These are phyloP conservation scores for Perithous albicinctus DNA, from an alignment of 2,888 invertebrate genomes.

Conservation along the genomic window DNA sequence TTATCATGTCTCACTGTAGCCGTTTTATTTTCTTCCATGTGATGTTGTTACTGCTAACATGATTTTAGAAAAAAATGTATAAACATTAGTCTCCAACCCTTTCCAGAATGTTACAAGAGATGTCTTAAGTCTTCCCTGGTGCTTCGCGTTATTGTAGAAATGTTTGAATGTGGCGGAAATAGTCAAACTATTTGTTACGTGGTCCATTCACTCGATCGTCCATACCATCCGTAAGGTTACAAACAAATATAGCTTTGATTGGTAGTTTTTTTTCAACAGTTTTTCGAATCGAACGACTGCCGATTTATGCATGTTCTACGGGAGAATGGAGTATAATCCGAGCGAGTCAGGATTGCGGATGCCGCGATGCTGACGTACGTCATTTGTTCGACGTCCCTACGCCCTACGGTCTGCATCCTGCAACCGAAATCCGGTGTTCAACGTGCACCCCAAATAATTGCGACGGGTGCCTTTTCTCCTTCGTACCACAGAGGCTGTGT, in stretches of 20 bases:
- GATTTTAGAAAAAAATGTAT: background rate
- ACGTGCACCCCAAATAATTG: conserved; percentile 79
- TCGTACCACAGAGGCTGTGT: conserved; percentile 24
- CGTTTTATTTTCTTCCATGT: background rate
- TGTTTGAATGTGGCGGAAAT: background rate
- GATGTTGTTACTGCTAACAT: background rate
- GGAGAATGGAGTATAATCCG: conserved; percentile 3
- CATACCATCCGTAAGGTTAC: background rate
- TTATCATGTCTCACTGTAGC: conserved; percentile 66
- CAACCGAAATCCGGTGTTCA: conserved; percentile 64
- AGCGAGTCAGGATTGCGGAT: conserved; percentile 34
- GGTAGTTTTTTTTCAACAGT: conserved; percentile 11
- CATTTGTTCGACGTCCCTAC: conserved; percentile 77
- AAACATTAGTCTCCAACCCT: background rate
- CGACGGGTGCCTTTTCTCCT: conserved; percentile 76
- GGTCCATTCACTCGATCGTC: background rate
- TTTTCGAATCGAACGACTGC: conserved; percentile 12
- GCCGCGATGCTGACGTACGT: conserved; percentile 58
- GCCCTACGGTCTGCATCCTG: conserved; percentile 75
- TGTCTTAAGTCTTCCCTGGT: background rate
- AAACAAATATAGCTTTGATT: background rate
- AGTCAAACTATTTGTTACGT: background rate
- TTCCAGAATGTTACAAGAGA: background rate
- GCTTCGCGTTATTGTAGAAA: background rate
- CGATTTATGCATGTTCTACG: conserved; percentile 31